Evolutionary conservation across 2,113 vertebrate species (phyloP).

Genomic region (Onychorhynchus coronatus): DNA sequence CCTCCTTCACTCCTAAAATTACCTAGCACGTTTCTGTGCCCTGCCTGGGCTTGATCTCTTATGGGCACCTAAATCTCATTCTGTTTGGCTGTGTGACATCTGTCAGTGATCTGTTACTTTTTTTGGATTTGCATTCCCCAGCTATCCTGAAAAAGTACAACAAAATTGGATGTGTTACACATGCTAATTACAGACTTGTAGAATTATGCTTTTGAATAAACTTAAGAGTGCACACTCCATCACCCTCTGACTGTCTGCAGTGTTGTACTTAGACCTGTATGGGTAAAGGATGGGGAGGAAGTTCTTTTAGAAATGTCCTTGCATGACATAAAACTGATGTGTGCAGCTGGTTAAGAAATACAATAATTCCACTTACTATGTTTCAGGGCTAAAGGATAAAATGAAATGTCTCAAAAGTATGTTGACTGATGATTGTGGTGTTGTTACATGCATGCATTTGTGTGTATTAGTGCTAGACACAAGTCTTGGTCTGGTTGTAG

Average conservation of each 20-base stretch:
- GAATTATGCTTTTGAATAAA: background rate
- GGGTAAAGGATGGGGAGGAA: background rate
- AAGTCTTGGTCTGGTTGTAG: slow-evolving; percentile 61
- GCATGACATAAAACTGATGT: background rate
- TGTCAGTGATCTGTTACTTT: background rate
- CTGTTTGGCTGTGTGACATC: background rate
- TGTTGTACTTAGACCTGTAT: background rate
- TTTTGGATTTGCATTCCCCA: background rate
- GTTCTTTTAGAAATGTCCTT: background rate
- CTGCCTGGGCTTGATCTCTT: background rate
- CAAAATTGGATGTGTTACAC: background rate
- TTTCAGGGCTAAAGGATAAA: slow-evolving; percentile 81
- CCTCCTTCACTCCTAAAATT: background rate
- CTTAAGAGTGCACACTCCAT: background rate
- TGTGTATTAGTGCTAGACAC: slow-evolving; percentile 28
- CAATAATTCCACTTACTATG: slow-evolving; percentile 42
- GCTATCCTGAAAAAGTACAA: background rate
- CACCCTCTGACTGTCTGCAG: background rate
- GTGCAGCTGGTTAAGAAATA: background rate
- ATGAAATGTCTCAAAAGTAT: slow-evolving; percentile 79
- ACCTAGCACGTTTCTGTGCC: background rate
- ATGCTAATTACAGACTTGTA: background rate
- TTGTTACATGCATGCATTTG: slow-evolving; percentile 44
- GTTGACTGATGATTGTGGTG: slow-evolving; percentile 53
- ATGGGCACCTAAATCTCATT: background rate